Conservation (phyloP, 2,888 invertebrate genomes). For the Nyleta sp. region DNA sequence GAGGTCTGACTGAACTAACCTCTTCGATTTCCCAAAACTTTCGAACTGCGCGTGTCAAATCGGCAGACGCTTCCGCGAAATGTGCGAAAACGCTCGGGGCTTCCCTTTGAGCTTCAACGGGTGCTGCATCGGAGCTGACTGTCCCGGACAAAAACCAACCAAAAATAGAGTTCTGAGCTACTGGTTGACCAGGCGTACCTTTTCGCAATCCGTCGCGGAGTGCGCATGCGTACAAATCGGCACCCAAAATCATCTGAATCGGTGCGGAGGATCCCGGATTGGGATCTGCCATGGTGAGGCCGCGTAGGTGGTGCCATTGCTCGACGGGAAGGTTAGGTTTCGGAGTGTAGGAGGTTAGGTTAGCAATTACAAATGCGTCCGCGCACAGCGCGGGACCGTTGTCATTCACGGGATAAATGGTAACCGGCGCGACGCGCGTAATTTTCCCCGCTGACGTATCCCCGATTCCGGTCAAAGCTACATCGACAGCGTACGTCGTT, state of each 20-base stretch:
- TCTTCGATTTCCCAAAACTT: not conserved
- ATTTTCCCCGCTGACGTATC: no score
- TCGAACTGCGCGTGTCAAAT: no score
- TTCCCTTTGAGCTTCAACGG: no score
- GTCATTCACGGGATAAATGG: no score
- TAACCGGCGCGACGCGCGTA: no score
- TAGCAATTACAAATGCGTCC: not conserved
- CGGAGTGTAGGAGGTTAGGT: not conserved
- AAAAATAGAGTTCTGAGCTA: not conserved
- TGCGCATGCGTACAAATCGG: not conserved
- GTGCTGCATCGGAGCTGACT: no score
- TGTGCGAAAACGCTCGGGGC: no score
- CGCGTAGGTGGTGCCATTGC: not conserved
- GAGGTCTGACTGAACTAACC: not conserved
- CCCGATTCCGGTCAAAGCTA: no score
- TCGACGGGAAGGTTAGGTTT: not conserved
- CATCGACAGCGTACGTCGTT: no score
- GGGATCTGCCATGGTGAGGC: not conserved
- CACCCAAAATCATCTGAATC: not conserved
- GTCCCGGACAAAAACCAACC: slow-evolving; percentile 6
- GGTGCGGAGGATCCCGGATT: not conserved
- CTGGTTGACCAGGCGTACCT: not conserved
- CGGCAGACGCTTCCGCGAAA: no score
- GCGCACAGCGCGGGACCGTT: not conserved
- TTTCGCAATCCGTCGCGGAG: not conserved